Percentiles rank a stretch among this genome's conserved stretches.
Conservation (phyloP, 2,113 vertebrate genomes). For the Neoarius graeffei region DNA sequence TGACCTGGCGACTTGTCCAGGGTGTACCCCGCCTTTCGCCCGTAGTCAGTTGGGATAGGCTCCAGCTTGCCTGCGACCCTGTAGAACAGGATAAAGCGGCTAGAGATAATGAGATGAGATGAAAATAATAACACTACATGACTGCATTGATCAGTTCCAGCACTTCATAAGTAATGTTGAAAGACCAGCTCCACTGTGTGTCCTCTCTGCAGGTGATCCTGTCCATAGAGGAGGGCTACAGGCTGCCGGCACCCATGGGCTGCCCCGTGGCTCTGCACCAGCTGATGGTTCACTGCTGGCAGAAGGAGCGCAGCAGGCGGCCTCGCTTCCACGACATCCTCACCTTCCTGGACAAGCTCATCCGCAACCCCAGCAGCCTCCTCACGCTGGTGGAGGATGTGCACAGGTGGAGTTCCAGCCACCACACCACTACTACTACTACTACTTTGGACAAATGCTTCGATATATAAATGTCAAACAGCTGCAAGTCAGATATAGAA, state of each 20-base stretch:
- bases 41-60: too few species aligned
- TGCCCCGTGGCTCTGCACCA: conserved; percentile 94
- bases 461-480: not conserved
- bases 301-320: conserved; percentile 90
- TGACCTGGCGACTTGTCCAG: too few species aligned
- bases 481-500: not conserved
- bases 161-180: not conserved
- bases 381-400: conserved; percentile 88
- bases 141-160: not conserved
- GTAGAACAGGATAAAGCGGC: too few species aligned
- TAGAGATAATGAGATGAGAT: too few species aligned
- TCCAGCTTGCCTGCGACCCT: too few species aligned
- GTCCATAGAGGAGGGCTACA: conserved; percentile 97
- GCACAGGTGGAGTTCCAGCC: conserved; percentile 74
- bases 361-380: conserved; percentile 90
- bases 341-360: conserved; percentile 93
- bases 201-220: conserved; percentile 83
- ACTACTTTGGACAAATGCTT: not conserved
- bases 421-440: not conserved
- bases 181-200: conserved; percentile 1
- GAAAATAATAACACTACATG: not conserved
- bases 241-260: conserved; percentile 93
- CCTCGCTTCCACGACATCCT: conserved; percentile 90
- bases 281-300: conserved; percentile 98
- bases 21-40: too few species aligned